Conservation (phyloP, 2,113 vertebrate genomes). For the Myiozetetes cayanensis region DNA sequence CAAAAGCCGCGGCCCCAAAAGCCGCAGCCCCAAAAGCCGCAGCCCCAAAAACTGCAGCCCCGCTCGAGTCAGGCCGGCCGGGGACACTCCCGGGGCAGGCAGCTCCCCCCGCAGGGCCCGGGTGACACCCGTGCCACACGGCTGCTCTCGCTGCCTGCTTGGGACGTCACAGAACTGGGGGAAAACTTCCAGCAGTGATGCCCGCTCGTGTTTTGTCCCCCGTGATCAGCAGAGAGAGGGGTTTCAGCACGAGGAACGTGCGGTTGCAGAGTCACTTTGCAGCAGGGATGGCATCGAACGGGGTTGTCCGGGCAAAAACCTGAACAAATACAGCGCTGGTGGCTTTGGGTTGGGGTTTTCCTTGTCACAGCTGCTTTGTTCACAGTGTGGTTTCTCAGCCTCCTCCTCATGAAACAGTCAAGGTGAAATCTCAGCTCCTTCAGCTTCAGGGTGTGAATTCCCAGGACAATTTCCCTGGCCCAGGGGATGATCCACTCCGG, state of each 20-base stretch:
- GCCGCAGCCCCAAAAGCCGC: fast-evolving
- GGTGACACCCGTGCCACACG: not conserved
- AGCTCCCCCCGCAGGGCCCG: not conserved
- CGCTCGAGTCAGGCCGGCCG: not conserved
- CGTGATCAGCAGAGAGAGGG: not conserved
- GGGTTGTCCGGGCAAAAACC: not conserved
- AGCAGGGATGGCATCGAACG: fast-evolving
- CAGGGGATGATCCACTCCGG: not conserved
- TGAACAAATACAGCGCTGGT: fast-evolving
- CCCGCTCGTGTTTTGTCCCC: not conserved
- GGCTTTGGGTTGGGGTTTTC: not conserved
- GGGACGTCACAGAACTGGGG: not conserved
- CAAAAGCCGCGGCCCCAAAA: not conserved
- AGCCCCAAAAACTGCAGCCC: not conserved
- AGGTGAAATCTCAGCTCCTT: not conserved
- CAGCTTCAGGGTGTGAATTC: not conserved
- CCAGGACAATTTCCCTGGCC: not conserved
- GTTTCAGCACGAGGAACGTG: fast-evolving
- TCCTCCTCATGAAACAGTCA: not conserved
- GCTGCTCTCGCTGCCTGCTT: not conserved
- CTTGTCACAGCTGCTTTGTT: not conserved
- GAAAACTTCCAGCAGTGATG: not conserved
- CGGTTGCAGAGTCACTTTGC: not conserved
- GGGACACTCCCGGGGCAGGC: not conserved
- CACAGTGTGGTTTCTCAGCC: not conserved